Evolutionary conservation across 2,797 vertebrate species (phyloP).

Genomic region (Cygnus olor): DNA sequence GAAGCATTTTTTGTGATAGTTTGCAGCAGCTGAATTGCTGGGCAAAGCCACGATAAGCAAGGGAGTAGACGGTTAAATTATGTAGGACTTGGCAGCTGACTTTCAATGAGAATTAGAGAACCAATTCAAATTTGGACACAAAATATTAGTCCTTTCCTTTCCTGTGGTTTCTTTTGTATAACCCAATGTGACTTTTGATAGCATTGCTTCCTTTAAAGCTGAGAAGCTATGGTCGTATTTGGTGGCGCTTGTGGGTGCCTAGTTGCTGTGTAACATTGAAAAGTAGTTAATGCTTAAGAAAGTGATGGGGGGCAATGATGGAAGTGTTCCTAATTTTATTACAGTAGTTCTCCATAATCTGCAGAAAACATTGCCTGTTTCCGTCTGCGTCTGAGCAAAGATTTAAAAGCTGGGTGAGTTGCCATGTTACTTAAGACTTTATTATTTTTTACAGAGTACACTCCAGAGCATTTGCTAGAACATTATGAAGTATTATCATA

Average conservation of each 20-base stretch:
- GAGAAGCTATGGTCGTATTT: constrained; percentile 34
- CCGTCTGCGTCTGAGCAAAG: constrained; percentile 28
- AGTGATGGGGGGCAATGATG: constrained; percentile 31
- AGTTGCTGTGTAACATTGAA: neutral
- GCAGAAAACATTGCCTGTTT: constrained; percentile 14
- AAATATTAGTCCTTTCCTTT: constrained; percentile 17
- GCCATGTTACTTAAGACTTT: constrained; percentile 58
- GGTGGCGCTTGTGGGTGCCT: constrained; percentile 50
- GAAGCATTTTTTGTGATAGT: neutral
- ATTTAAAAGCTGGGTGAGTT: constrained; percentile 58
- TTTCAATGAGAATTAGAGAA: neutral
- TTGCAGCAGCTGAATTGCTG: neutral
- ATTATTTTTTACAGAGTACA: constrained; percentile 66
- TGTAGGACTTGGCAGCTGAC: neutral
- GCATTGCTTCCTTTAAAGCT: constrained; percentile 29
- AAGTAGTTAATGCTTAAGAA: constrained; percentile 6
- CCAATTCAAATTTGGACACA: neutral
- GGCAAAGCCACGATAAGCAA: constrained; percentile 25
- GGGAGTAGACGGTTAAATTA: constrained; percentile 30
- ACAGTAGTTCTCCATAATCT: constrained; percentile 23
- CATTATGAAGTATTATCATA: constrained; percentile 67
- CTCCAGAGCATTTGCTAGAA: constrained; percentile 64
- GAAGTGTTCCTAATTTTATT: constrained; percentile 44
- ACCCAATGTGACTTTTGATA: neutral
- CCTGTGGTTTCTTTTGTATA: constrained; percentile 25